Percentiles rank a stretch among this genome's conserved stretches.
Conservation (phyloP, 2,113 vertebrate species). For the Neodontobutis hainanensis region DNA sequence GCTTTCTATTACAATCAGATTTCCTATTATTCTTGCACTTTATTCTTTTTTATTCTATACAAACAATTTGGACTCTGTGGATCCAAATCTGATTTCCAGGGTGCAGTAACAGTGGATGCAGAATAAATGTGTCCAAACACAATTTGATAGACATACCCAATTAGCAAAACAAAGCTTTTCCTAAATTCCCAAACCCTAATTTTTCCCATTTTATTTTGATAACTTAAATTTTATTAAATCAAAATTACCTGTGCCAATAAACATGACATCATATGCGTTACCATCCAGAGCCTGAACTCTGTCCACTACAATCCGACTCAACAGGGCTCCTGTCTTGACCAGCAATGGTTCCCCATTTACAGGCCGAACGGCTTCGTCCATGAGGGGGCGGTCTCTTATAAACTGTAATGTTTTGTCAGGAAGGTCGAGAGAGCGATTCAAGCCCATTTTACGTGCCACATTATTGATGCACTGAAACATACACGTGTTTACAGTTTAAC, state of each 20-base stretch:
- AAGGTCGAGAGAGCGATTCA: constrained; percentile 74
- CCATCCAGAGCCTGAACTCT: constrained; percentile 66
- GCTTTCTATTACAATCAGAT: too few species aligned
- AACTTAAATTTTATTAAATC: background rate
- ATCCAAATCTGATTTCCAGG: too few species aligned
- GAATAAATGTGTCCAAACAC: too few species aligned
- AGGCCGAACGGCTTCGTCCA: constrained; percentile 75
- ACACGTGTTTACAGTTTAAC: background rate
- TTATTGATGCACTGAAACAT: constrained; percentile 72
- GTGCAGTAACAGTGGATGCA: too few species aligned
- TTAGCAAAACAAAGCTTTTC: too few species aligned
- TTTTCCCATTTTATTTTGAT: too few species aligned
- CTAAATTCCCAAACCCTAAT: too few species aligned
- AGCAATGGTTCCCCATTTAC: constrained; percentile 67
- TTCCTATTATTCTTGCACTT: too few species aligned
- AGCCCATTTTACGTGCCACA: constrained; percentile 58
- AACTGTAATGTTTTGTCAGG: constrained; percentile 81
- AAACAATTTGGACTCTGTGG: too few species aligned
- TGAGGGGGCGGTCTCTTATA: constrained; percentile 77
- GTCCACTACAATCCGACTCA: constrained; percentile 78
- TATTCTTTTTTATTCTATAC: too few species aligned
- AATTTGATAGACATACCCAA: too few species aligned
- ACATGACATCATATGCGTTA: constrained; percentile 72
- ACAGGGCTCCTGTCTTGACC: constrained; percentile 67
- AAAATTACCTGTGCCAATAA: constrained; percentile 79